Percentiles rank a stretch among this genome's conserved stretches.
phyloP scores from a whole-genome alignment of 2,113 vertebrate species.

The Myrmecobius fasciatus region DNA sequence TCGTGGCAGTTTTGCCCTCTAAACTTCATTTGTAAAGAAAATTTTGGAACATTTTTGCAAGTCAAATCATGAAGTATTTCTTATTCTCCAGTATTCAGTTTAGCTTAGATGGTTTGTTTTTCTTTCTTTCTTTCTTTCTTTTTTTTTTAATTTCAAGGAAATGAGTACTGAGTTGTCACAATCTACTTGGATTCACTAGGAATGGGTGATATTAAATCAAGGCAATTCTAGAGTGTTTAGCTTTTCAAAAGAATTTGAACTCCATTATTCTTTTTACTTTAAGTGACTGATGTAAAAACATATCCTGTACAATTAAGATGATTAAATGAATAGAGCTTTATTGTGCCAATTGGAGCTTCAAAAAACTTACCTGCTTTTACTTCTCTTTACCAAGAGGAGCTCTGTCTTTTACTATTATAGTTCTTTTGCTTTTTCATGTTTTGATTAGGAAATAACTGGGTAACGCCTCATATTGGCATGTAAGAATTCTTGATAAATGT shows the following conservation, averaged over 20 bases:
- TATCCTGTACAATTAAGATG: conserved; percentile 18
- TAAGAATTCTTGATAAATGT: conserved; percentile 20
- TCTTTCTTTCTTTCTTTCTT: too few relatives aligned
- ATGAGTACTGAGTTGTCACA: not conserved
- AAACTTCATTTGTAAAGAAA: conserved; percentile 45
- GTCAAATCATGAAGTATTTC: conserved; percentile 19
- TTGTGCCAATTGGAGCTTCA: conserved; percentile 27
- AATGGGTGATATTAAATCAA: conserved; percentile 36
- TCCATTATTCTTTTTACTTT: not conserved
- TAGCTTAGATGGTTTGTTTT: not conserved
- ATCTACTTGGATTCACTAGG: conserved; percentile 37
- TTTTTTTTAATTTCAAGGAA: not conserved
- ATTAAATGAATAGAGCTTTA: not conserved
- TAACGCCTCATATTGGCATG: not conserved
- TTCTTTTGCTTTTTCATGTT: not conserved
- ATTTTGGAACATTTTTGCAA: conserved; percentile 41
- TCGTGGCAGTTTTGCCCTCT: conserved; percentile 8
- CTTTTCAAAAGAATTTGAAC: conserved; percentile 22
- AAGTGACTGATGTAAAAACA: conserved; percentile 41
- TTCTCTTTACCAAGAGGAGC: not conserved
- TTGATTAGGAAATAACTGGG: conserved; percentile 2
- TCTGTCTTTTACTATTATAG: not conserved
- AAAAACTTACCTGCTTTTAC: not conserved
- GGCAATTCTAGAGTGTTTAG: conserved; percentile 42
- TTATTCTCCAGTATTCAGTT: not conserved